Percentiles rank a stretch among this genome's conserved stretches.
Evolutionary conservation across 2,888 invertebrate species (phyloP).

Genomic region (Tinea trinotella): DNA sequence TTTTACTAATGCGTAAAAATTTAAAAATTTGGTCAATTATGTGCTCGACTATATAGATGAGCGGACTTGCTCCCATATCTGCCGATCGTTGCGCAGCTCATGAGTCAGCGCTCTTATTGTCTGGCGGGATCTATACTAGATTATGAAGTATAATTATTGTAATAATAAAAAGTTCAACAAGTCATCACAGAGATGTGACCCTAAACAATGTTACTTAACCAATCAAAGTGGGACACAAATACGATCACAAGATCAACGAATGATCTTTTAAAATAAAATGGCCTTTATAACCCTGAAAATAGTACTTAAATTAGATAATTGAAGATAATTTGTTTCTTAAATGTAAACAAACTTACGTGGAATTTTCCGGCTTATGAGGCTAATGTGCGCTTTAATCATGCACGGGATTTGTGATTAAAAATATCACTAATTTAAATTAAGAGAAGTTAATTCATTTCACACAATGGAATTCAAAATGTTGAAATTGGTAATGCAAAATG

Average conservation of each 20-base stretch:
- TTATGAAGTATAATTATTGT: neutral
- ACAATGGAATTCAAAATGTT: too few relatives aligned
- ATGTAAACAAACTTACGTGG: slow-evolving; percentile 22
- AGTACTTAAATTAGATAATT: slow-evolving; percentile 9
- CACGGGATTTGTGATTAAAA: neutral
- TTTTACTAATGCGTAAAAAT: too few relatives aligned
- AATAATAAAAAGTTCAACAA: neutral
- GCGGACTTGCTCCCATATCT: too few relatives aligned
- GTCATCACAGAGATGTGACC: neutral
- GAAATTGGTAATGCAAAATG: too few relatives aligned
- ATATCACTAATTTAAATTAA: neutral
- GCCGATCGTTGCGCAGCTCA: too few relatives aligned
- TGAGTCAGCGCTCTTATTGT: too few relatives aligned
- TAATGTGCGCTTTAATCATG: neutral
- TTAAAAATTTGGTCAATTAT: too few relatives aligned
- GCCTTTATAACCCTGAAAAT: neutral
- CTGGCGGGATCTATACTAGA: too few relatives aligned
- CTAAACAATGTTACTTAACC: neutral
- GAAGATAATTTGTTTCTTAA: neutral
- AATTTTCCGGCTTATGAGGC: slow-evolving; percentile 25
- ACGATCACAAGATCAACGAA: neutral
- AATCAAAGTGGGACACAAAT: neutral
- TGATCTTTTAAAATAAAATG: neutral
- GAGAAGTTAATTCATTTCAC: too few relatives aligned
- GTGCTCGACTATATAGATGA: too few relatives aligned